Conservation (phyloP, 1,140 invertebrate species). For the Drosophila lowei region DNA sequence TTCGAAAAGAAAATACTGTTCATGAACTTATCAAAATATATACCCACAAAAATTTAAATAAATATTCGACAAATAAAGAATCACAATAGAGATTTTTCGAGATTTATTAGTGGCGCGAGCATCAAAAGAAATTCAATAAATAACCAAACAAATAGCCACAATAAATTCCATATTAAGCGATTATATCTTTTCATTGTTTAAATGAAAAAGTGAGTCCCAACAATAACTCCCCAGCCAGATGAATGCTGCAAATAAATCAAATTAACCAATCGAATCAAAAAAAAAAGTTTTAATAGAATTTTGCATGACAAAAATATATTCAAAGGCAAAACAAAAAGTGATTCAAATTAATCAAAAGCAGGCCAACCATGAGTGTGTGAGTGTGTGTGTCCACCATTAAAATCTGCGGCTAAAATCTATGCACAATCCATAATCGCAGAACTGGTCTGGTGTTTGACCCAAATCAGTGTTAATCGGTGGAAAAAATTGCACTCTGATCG, state of each 20-base stretch:
- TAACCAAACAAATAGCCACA: slow-evolving; percentile 14
- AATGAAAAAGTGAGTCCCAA: slow-evolving; percentile 2
- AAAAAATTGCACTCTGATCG: slow-evolving; percentile 28
- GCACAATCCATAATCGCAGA: slow-evolving; percentile 3
- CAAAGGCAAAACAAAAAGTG: not conserved
- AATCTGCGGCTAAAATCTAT: slow-evolving; percentile 4
- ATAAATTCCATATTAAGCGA: slow-evolving; percentile 7
- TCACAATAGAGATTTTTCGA: slow-evolving; percentile 12
- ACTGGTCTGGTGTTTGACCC: slow-evolving; percentile 17
- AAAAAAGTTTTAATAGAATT: slow-evolving; percentile 18
- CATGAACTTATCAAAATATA: slow-evolving; percentile 9
- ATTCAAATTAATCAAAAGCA: slow-evolving; percentile 39
- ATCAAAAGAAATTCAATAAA: slow-evolving; percentile 12
- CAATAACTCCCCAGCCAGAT: not conserved
- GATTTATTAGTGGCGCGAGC: not conserved
- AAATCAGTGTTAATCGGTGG: slow-evolving; percentile 33
- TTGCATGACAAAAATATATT: slow-evolving; percentile 14
- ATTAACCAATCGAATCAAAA: slow-evolving; percentile 3
- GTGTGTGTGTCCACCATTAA: slow-evolving; percentile 19
- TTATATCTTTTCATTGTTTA: not conserved
- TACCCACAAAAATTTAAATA: not conserved
- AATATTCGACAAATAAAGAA: not conserved
- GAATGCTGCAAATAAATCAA: slow-evolving; percentile 15
- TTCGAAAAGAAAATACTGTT: not conserved
- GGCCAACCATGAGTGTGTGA: slow-evolving; percentile 2